Base-by-base conservation (phyloP, 2,113 vertebrate species). In the Otis tarda region DNA sequence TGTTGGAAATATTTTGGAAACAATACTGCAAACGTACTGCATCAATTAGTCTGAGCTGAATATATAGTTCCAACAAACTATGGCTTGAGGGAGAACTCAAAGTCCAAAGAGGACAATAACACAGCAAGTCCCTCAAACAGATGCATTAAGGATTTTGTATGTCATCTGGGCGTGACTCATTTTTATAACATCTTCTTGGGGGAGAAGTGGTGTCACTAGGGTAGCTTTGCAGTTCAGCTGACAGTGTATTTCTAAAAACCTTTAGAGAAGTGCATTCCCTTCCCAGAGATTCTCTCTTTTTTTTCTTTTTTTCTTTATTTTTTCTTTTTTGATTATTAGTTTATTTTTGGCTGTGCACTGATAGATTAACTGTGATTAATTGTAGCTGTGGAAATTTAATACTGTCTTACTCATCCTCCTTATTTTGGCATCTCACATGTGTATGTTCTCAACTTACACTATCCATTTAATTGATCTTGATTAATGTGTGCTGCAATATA, bases 71-170 rank as follows among this genome's bases (percentile, higher is more conserved):
- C 95, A 97, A 88, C 92, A 94, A 97, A 95, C 77, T 89, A 87
- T 96, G 92, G 94, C 96, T 96, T 87, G 94, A 96, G 95, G 96
- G 96, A 80, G 82, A 93, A 93, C 91, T 95, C 84, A 7, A 86
- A 96, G 75, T 95, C 96, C 90, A 92, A 95, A 93, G 92, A 97
- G 91, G 95, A 96, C 96, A 96, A 96, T 96, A 96, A 96, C 96
- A 91, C 96, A 96, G 96, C 92, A 91, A 96, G 95, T 93, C 94
- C 67, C 91, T 94, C 94, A 95, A 91, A 96, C 83, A 96, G 94
- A 93, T 97, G 91, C 89, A 83, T 95, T 96, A 96, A 95, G 92
- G 90, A 96, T 96, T 97, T 96, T 95, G 65, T 95, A 76, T 96
- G 95, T 97, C 95, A 94, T 93, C 92, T 96, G 95, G 89, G 95